Evolutionary conservation across 2,797 vertebrate species (phyloP), one percentile per base, ranked within the genome.

Genomic region (Rhabdophis nuchalis): DNA sequence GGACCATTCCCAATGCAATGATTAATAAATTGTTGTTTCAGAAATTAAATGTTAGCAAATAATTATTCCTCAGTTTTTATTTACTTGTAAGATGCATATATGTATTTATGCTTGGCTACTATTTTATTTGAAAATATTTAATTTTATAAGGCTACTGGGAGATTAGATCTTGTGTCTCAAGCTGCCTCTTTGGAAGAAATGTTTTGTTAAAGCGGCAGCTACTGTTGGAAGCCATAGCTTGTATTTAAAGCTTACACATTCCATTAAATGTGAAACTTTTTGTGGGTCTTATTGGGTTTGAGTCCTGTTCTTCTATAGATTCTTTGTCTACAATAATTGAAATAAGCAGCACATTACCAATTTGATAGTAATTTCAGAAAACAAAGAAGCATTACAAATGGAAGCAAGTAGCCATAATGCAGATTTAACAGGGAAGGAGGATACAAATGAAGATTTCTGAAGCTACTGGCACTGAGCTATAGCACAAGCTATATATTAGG

Each of bases 31-130:
- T 72, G 85, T 61, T 61, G 64, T 61, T 61, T 91, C 58, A 96
- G 90, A 90, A 92, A 87, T 94, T 95, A 91, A 86, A 94, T 96
- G 92, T 36, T 88, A 97, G 95, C 96, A 96, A 93, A 96, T 94
- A 93, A 93, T 94, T 91, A 95, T 94, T 94, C 93, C 86, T 20
- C 92, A 57, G 27, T 96, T 97, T 95, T 93, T 96, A 92, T 95
- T 93, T 96, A 92, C 93, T 96, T 95, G 95, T 96, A 95, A 93
- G 94, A 96, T 95, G 92, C 95, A 96, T 97, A 97, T 94, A 90
- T 93, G 91, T 97, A 96, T 97, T 97, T 97, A 96, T 96, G 95
- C 96, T 96, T 96, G 88, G 53, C 96, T 97, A 94, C 87, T 56
- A 53, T 86, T 92, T 86, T 88, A 96, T 96, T 52, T 95, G 92